Evolutionary conservation across 2,113 vertebrate species (phyloP).

Genomic region (Myrmecobius fasciatus): DNA sequence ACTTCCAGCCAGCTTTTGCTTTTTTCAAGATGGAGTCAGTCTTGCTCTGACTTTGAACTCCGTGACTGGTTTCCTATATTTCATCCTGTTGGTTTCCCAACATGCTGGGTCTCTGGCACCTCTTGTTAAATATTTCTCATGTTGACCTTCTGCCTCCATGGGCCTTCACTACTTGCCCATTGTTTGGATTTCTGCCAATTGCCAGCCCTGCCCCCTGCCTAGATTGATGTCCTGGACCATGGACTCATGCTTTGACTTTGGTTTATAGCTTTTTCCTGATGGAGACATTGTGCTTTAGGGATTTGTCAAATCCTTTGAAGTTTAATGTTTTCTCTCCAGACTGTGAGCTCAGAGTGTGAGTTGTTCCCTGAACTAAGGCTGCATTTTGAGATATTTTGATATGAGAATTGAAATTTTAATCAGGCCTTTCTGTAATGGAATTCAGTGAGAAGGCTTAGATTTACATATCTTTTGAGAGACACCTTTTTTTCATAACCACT

Average conservation of each 20-base stretch:
- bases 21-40: background rate
- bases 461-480: conserved; percentile 2
- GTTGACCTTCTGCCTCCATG: background rate
- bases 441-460: background rate
- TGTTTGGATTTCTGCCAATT: background rate
- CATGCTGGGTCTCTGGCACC: background rate
- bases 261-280: background rate
- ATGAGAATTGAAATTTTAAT: background rate
- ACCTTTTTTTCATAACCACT: background rate
- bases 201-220: background rate
- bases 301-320: background rate
- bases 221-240: background rate
- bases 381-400: background rate
- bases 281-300: background rate
- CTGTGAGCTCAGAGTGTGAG: background rate
- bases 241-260: background rate
- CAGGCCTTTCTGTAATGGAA: background rate
- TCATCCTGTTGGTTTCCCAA: background rate
- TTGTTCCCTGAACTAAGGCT: background rate
- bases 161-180: background rate
- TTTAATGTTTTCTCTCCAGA: background rate
- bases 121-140: background rate
- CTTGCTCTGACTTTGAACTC: background rate
- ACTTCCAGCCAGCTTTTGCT: background rate
- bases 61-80: background rate